phyloP scores from a whole-genome alignment of 2,888 invertebrate species.

The Eilema griseolum region DNA sequence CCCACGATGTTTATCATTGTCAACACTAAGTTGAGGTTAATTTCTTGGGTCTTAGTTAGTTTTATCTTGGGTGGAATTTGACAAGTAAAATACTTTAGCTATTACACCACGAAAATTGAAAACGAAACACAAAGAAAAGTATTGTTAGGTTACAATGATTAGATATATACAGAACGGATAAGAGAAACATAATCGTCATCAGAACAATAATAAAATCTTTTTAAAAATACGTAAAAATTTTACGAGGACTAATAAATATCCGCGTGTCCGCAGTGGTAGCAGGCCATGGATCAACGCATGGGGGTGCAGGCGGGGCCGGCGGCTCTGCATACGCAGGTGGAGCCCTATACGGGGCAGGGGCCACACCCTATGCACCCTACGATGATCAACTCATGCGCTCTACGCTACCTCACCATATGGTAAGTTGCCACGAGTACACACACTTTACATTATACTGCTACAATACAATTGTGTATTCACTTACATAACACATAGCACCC shows the following conservation, averaged over 20 bases:
- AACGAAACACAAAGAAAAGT: no score
- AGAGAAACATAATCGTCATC: no score
- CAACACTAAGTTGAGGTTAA: no score
- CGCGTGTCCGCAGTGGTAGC: constrained; percentile 21
- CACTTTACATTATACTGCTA: background rate
- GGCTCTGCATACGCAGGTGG: constrained; percentile 87
- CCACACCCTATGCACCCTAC: constrained; percentile 89
- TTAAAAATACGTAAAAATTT: no score
- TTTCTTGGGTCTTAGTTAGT: background rate
- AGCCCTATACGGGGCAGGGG: constrained; percentile 87
- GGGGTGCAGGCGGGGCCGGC: constrained; percentile 82
- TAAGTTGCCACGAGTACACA: background rate
- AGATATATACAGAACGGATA: no score
- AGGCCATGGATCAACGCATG: constrained; percentile 64
- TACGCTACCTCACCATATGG: constrained; percentile 71
- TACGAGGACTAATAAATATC: no score
- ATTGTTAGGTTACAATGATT: no score
- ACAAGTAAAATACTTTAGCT: no score
- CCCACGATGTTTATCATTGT: background rate
- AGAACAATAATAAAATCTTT: no score
- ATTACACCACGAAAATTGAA: no score
- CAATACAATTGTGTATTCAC: background rate
- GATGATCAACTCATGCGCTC: constrained; percentile 92
- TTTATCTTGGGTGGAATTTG: no score
- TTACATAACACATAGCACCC: no score